Evolutionary conservation across 2,113 vertebrate genomes (phyloP).

Genomic region (Sturnus vulgaris): DNA sequence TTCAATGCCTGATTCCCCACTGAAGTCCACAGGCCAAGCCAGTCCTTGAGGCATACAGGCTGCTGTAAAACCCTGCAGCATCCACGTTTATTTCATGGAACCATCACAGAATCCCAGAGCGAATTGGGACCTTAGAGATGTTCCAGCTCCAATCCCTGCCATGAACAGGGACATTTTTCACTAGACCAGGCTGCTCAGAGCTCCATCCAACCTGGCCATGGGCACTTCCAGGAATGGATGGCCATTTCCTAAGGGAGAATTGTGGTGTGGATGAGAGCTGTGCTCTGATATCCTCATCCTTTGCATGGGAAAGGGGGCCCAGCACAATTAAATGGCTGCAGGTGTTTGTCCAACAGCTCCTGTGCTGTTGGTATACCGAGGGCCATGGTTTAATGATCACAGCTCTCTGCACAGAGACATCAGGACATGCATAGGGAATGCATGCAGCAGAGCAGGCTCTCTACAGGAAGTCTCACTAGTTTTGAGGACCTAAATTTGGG

Average conservation of each 20-base stretch:
- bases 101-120: background rate
- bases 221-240: background rate
- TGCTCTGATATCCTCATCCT: background rate
- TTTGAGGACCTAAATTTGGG: constrained; percentile 28
- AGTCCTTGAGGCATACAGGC: background rate
- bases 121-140: background rate
- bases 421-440: background rate
- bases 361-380: background rate
- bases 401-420: background rate
- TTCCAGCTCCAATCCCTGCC: background rate
- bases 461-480: background rate
- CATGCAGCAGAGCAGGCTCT: background rate
- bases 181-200: background rate
- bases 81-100: background rate
- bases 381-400: background rate
- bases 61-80: background rate
- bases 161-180: background rate
- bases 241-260: background rate
- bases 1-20: background rate
- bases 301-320: background rate
- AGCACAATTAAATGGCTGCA: background rate
- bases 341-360: background rate
- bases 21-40: background rate
- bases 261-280: background rate
- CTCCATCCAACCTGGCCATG: background rate